These are phyloP conservation scores for Calephelis nemesis DNA, from an alignment of 1,140 invertebrate species.

Conservation along the genomic window DNA sequence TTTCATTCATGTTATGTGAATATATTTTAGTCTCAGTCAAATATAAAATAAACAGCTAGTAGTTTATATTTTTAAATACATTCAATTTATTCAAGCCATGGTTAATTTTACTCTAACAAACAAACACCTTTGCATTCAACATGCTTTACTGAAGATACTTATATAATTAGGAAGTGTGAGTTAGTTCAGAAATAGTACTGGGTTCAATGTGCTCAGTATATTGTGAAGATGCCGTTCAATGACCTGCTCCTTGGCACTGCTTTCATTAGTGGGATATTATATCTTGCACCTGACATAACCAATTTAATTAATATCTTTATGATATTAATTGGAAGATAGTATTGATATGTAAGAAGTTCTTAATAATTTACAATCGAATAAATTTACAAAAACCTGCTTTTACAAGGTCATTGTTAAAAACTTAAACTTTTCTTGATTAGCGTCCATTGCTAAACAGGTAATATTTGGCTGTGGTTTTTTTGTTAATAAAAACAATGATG, in stretches of 20 bases:
- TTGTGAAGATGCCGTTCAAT: slow-evolving; percentile 30
- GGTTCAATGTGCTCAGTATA: slow-evolving; percentile 35
- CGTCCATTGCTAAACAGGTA: no score
- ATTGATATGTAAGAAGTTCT: neutral
- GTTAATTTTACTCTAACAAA: no score
- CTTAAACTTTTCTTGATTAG: no score
- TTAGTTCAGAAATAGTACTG: slow-evolving; percentile 39
- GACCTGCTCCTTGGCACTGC: slow-evolving; percentile 40
- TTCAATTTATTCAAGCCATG: no score
- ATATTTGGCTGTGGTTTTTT: no score
- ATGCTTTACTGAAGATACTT: neutral
- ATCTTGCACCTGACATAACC: slow-evolving; percentile 17
- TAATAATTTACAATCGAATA: neutral
- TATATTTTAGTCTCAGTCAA: no score
- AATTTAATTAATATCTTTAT: slow-evolving; percentile 4
- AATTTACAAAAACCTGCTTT: no score
- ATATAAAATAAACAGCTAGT: no score
- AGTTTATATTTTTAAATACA: no score
- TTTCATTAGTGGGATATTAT: slow-evolving; percentile 31
- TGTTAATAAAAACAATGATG: no score
- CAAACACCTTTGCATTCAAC: neutral
- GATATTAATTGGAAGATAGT: slow-evolving; percentile 1
- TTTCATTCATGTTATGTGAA: no score
- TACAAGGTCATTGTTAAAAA: no score
- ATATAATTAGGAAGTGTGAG: slow-evolving; percentile 32